Conservation (phyloP, 2,888 invertebrate genomes). For the Cerceris ruficornis region DNA sequence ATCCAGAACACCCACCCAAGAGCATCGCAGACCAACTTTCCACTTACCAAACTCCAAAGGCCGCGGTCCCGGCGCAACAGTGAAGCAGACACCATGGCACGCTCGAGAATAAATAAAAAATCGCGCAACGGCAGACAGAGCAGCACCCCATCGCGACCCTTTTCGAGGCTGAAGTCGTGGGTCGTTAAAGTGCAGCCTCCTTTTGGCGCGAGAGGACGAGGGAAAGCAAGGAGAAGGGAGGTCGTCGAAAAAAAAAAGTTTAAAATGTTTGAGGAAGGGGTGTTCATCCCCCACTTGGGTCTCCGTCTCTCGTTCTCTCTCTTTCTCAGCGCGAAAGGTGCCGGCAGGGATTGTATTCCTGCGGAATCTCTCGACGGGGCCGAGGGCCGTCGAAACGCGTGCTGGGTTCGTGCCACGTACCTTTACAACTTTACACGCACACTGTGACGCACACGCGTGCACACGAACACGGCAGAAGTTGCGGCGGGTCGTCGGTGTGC, state of each 20-base stretch:
- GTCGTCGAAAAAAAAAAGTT: slow-evolving; percentile 67
- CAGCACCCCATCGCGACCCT: slow-evolving; percentile 52
- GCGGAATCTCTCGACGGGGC: slow-evolving; percentile 48
- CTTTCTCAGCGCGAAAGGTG: slow-evolving; percentile 43
- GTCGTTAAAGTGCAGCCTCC: slow-evolving; percentile 64
- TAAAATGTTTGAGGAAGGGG: slow-evolving; percentile 80
- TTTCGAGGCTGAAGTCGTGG: slow-evolving; percentile 52
- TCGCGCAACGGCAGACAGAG: slow-evolving; percentile 68
- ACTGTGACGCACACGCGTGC: no score
- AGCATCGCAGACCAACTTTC: no score
- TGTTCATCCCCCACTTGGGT: slow-evolving; percentile 46
- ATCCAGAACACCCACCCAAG: no score
- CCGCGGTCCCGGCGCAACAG: no score
- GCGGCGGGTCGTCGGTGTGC: background rate
- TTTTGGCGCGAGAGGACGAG: slow-evolving; percentile 15
- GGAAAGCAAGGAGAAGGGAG: slow-evolving; percentile 46
- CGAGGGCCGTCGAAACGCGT: slow-evolving; percentile 60
- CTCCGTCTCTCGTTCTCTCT: slow-evolving; percentile 18
- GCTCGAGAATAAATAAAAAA: slow-evolving; percentile 61
- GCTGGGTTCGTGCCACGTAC: slow-evolving; percentile 64
- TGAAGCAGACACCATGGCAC: slow-evolving; percentile 12
- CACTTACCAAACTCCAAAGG: no score
- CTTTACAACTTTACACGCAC: slow-evolving; percentile 15
- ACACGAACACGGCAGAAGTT: no score
- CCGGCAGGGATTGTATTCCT: slow-evolving; percentile 61